These are phyloP conservation scores for Palythoa heliodiscus DNA, from an alignment of 92 coral and sea anemone genomes.

Conservation along the genomic window DNA sequence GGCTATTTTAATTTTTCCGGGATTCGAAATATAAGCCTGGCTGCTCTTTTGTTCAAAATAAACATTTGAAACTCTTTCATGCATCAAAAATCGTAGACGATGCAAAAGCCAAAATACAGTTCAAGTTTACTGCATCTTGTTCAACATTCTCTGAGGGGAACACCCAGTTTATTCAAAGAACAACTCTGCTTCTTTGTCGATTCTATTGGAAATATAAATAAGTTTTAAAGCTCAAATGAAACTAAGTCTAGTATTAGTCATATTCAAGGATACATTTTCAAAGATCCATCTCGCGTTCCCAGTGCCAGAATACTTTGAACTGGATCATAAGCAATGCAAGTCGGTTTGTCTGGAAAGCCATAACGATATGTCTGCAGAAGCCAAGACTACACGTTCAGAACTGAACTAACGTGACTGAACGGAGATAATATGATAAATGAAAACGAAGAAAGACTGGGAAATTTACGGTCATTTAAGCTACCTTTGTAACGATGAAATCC, in stretches of 20 bases:
- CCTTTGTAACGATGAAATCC: constrained; percentile 87
- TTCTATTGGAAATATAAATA: background rate
- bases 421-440: constrained; percentile 8
- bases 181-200: background rate
- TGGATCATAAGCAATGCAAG: constrained; percentile 93
- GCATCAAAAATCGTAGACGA: background rate
- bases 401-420: background rate
- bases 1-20: constrained; percentile 25
- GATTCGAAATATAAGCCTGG: constrained; percentile 26
- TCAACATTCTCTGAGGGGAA: background rate
- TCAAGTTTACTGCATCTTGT: background rate
- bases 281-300: constrained; percentile 84
- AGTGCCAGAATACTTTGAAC: constrained; percentile 89
- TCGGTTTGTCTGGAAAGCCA: constrained; percentile 97
- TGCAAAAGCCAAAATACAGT: background rate
- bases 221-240: constrained; percentile 25
- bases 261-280: constrained; percentile 89
- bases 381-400: background rate
- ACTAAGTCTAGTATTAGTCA: constrained; percentile 16
- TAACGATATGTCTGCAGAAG: constrained; percentile 84
- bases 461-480: constrained; percentile 9
- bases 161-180: constrained; percentile 20
- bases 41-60: constrained; percentile 35
- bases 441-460: constrained; percentile 4
- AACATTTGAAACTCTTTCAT: constrained; percentile 28